Base-by-base conservation (phyloP, 2,113 vertebrate species). In the Myotis yumanensis region DNA sequence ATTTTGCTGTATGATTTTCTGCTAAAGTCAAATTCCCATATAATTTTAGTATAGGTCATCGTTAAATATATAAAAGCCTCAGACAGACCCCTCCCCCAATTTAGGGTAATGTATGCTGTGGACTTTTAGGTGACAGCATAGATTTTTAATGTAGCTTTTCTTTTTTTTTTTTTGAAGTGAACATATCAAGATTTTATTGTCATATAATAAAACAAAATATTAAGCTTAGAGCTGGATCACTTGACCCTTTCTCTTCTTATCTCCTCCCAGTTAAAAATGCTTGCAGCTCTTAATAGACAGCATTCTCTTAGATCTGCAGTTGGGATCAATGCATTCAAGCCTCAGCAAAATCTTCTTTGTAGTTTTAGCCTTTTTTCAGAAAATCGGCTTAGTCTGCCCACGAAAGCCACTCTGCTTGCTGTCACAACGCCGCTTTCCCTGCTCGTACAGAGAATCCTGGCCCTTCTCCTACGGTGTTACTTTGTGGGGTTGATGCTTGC, bases 51-150 rank as follows among this genome's bases (percentile, higher is more conserved):
- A 35, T n/a, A 62, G 48, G 12, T 23, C 57, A 37, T 14, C 16
- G 85, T 91, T 85, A 95, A 91, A 52, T 95, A 40, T 81, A 57
- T 73, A 59, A 79, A 93, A 91, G n/a, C 51, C 12, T 71, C 62
- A 30, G 43, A 15, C 7, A 51, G 11, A 81, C 3, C 20, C 5
- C 9, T 30, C 1, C 20, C 16, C 59, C 18, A 37, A 25, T 48
- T 89, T 82, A 51, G 12, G 30, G 12, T 82, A 69, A 30, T 81
- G 7, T 52, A 17, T 75, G 43, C 22, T 81, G 28, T 76, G 57
- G 3, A 15, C 82, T 81, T 77, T 88, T 73, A 73, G 88, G 43
- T 30, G 37, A n/a, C 3, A 80, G 52, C 37, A 28, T 18, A 32
- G 68, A 43, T 46, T 46, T 32, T 89, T 18, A 88, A 32, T 62